A percentile compares a stretch with the other conserved stretches of the same genome.
Evolutionary conservation across 1,140 invertebrate genomes (phyloP).

Genomic region (Ruditapes philippinarum): DNA sequence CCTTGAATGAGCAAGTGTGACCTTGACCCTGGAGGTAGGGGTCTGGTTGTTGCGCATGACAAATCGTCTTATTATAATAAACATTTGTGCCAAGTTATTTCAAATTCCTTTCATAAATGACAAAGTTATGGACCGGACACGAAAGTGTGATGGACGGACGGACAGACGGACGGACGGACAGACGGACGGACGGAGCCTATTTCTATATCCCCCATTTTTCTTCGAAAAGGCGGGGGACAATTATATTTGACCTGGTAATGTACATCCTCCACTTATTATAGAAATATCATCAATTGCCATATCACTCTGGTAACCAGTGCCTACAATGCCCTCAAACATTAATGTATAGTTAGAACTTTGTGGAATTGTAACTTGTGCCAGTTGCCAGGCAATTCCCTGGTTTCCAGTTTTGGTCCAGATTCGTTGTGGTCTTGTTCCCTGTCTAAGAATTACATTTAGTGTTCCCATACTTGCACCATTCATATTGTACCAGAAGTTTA

Average conservation of each 20-base stretch:
- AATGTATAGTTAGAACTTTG: slow-evolving; percentile 86
- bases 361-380: slow-evolving; percentile 75
- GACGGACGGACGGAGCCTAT: too few species aligned
- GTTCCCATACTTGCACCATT: slow-evolving; percentile 76
- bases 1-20: too few species aligned
- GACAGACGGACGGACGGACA: too few species aligned
- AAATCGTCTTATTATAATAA: too few species aligned
- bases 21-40: too few species aligned
- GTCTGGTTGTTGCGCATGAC: too few species aligned
- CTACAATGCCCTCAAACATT: slow-evolving; percentile 90
- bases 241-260: slow-evolving; percentile 73
- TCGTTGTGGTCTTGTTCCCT: slow-evolving; percentile 55
- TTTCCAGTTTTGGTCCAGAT: slow-evolving; percentile 81
- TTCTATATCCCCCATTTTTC: too few species aligned
- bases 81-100: too few species aligned
- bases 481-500: slow-evolving; percentile 81
- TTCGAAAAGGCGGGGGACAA: too few species aligned
- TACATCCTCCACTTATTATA: slow-evolving; percentile 87
- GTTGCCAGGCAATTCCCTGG: slow-evolving; percentile 80
- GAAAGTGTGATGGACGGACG: too few species aligned
- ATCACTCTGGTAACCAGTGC: slow-evolving; percentile 90
- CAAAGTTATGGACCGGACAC: too few species aligned
- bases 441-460: slow-evolving; percentile 77
- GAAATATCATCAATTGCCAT: slow-evolving; percentile 92
- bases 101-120: too few species aligned